Evolutionary conservation across 2,797 vertebrate species (phyloP).

Genomic region (Rhinatrema bivittatum): DNA sequence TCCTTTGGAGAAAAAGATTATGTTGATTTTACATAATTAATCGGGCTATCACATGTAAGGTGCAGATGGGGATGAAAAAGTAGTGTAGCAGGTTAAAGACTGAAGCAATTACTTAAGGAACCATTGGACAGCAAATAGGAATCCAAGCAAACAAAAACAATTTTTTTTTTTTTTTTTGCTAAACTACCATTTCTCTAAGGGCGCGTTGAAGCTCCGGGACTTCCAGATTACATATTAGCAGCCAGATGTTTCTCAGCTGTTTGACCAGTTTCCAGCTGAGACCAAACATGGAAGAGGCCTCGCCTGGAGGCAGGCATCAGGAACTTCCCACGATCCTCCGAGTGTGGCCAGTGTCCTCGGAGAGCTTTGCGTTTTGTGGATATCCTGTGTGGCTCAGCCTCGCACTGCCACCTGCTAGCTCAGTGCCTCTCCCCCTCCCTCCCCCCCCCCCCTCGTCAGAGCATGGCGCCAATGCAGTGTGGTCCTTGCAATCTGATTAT

Average conservation of each 20-base stretch:
- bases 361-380: conserved; percentile 21
- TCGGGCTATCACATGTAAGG: too few relatives aligned
- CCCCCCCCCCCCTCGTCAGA: conserved; percentile 14
- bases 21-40: too few relatives aligned
- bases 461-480: conserved; percentile 41
- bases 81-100: neutral
- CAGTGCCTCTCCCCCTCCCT: conserved; percentile 8
- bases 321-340: conserved; percentile 41
- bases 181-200: conserved; percentile 26
- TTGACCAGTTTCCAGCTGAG: conserved; percentile 46
- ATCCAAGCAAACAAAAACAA: too few relatives aligned
- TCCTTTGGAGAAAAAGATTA: too few relatives aligned
- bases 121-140: too few relatives aligned
- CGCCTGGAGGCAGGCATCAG: conserved; percentile 34
- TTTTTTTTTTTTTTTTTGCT: too few relatives aligned
- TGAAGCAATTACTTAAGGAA: neutral
- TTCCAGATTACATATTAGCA: conserved; percentile 44
- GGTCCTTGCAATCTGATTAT: conserved; percentile 56
- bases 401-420: conserved; percentile 41
- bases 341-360: conserved; percentile 10
- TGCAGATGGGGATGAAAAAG: neutral
- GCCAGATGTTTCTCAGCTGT: conserved; percentile 59
- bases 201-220: conserved; percentile 37
- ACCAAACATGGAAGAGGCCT: conserved; percentile 31
- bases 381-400: conserved; percentile 20